Conservation (phyloP, 2,888 invertebrate genomes). For the Lysandra bellargus region DNA sequence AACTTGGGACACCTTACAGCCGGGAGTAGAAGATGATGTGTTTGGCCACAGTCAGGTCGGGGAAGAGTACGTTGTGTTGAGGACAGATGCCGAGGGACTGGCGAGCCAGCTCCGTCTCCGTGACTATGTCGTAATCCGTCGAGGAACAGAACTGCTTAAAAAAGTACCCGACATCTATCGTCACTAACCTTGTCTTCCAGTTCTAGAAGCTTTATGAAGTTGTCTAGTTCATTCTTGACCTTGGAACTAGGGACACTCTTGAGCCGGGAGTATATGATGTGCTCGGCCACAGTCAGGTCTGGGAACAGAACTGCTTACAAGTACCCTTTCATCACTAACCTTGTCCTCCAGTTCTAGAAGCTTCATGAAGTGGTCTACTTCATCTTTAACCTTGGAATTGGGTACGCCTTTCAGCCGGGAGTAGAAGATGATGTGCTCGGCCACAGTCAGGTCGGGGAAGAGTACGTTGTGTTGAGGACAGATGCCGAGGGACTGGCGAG, state of each 20-base stretch:
- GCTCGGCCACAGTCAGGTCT: no score
- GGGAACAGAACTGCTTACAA: no score
- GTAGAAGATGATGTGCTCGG: slow-evolving; percentile 92
- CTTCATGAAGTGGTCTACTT: slow-evolving; percentile 84
- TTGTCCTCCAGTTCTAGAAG: slow-evolving; percentile 85
- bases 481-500: slow-evolving; percentile 87
- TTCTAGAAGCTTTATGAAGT: no score
- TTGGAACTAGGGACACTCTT: no score
- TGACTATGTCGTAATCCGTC: slow-evolving; percentile 87
- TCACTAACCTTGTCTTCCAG: no score
- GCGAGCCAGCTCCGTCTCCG: slow-evolving; percentile 85
- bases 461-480: slow-evolving; percentile 94
- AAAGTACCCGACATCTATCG: no score
- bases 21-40: slow-evolving; percentile 91
- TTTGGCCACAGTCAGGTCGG: slow-evolving; percentile 90
- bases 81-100: slow-evolving; percentile 90
- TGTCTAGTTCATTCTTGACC: no score
- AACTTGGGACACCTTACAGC: slow-evolving; percentile 82
- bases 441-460: slow-evolving; percentile 90
- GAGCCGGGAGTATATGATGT: no score
- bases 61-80: slow-evolving; percentile 92
- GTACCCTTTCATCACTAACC: slow-evolving; percentile 51
- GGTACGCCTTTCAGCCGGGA: slow-evolving; percentile 85
- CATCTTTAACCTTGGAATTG: slow-evolving; percentile 73
- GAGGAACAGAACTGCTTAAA: slow-evolving; percentile 49